Conservation (phyloP, 2,888 invertebrate genomes). For the Saturnia pavonia region DNA sequence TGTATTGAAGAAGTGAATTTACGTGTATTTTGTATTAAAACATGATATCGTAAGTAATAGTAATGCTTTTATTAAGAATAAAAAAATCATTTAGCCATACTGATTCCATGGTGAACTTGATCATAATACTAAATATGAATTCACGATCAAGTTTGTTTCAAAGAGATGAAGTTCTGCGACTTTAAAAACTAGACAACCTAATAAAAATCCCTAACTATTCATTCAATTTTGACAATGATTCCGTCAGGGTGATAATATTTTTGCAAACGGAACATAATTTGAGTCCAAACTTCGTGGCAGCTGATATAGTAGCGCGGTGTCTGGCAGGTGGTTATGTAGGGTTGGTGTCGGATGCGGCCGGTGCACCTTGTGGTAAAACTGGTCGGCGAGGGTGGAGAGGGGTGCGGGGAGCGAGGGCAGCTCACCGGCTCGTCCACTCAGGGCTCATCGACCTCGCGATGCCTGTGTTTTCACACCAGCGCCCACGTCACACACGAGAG, state of each 20-base stretch:
- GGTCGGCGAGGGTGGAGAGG: conserved; percentile 57
- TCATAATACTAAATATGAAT: no score
- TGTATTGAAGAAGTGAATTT: no score
- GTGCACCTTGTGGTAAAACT: conserved; percentile 77
- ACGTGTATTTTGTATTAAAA: no score
- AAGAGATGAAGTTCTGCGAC: conserved; percentile 23
- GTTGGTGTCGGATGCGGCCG: conserved; percentile 68
- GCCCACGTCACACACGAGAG: conserved; percentile 69
- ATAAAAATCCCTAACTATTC: background rate
- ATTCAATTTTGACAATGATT: no score
- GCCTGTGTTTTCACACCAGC: conserved; percentile 55
- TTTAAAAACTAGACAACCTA: background rate
- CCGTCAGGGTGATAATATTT: background rate
- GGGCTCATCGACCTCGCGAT: conserved; percentile 73
- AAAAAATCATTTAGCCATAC: no score
- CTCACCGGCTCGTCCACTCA: conserved; percentile 27
- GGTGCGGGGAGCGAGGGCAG: conserved; percentile 41
- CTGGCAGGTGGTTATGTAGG: conserved; percentile 80
- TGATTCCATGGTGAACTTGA: no score
- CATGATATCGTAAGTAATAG: no score
- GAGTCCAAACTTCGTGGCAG: conserved; percentile 12
- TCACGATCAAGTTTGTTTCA: no score
- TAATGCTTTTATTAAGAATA: no score
- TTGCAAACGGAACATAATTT: background rate
- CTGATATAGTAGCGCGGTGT: conserved; percentile 58